Conservation (phyloP, 2,888 invertebrate genomes). For the Lasioglossum marginatum region DNA sequence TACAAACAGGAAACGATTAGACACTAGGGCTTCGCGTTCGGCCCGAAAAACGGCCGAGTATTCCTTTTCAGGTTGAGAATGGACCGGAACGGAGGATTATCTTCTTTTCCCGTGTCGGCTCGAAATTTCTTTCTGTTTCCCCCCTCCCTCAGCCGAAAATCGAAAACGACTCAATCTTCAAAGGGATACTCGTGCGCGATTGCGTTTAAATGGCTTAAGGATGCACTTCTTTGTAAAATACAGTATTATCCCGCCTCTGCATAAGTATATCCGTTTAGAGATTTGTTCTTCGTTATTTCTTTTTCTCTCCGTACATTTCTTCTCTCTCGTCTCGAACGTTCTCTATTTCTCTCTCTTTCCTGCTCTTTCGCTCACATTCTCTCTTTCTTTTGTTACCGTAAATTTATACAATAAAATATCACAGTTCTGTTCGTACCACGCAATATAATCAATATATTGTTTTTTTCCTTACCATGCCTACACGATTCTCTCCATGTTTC, state of each 20-base stretch:
- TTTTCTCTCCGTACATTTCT: constrained; percentile 57
- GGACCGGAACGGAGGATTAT: constrained; percentile 62
- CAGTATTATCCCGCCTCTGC: constrained; percentile 77
- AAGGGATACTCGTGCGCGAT: constrained; percentile 62
- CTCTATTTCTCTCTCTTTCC: constrained; percentile 5
- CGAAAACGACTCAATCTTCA: constrained; percentile 38
- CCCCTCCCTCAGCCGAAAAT: not conserved
- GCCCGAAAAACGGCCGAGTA: constrained; percentile 68
- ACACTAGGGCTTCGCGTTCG: constrained; percentile 72
- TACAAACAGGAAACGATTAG: constrained; percentile 82
- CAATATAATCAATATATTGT: constrained; percentile 80
- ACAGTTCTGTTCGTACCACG: constrained; percentile 85
- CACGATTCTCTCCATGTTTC: constrained; percentile 47
- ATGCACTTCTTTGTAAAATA: constrained; percentile 83
- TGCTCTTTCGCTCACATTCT: constrained; percentile 38
- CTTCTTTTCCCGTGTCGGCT: constrained; percentile 6
- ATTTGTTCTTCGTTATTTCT: constrained; percentile 68
- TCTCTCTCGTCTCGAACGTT: not conserved
- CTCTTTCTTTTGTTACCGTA: constrained; percentile 69
- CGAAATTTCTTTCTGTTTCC: not conserved
- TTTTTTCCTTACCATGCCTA: constrained; percentile 71
- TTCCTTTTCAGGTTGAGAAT: constrained; percentile 65
- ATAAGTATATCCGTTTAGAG: constrained; percentile 73
- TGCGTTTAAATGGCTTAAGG: constrained; percentile 74
- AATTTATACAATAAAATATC: constrained; percentile 84